These are phyloP conservation scores for Scotopteryx bipunctaria DNA, from an alignment of 2,888 invertebrate genomes.

Conservation along the genomic window DNA sequence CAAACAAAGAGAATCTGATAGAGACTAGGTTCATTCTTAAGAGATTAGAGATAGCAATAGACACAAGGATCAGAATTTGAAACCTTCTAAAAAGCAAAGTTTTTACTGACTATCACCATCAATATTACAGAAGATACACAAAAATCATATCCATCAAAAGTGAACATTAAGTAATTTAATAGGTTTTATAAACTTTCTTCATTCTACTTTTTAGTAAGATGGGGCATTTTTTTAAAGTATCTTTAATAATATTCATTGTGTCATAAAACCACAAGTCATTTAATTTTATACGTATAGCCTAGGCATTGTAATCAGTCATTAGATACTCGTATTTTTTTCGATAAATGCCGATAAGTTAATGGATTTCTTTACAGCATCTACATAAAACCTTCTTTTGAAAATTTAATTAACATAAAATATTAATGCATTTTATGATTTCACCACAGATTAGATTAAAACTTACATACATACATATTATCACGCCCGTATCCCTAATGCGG, in stretches of 20 bases:
- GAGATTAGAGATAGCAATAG: too few relatives aligned
- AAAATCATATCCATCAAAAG: too few relatives aligned
- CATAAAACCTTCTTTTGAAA: constrained; percentile 16
- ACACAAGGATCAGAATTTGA: too few relatives aligned
- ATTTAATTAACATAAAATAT: constrained; percentile 25
- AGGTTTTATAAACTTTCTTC: constrained; percentile 1
- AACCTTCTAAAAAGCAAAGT: too few relatives aligned
- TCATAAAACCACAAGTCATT: constrained; percentile 15
- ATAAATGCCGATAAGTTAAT: constrained; percentile 27
- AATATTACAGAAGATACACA: too few relatives aligned
- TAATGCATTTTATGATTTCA: constrained; percentile 25
- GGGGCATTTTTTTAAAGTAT: not conserved
- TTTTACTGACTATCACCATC: too few relatives aligned
- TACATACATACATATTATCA: too few relatives aligned
- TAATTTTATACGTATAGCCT: constrained; percentile 5
- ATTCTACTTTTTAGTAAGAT: constrained; percentile 2
- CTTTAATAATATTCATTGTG: constrained; percentile 5
- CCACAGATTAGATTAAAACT: constrained; percentile 7
- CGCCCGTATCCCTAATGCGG: too few relatives aligned
- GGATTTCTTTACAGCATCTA: constrained; percentile 28
- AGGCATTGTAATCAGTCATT: constrained; percentile 4
- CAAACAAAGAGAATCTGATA: too few relatives aligned
- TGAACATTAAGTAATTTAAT: constrained; percentile 7
- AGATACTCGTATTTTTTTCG: constrained; percentile 1
- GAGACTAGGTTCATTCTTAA: too few relatives aligned